A percentile compares a stretch with the other conserved stretches of the same genome.
phyloP scores from a whole-genome alignment of 2,888 invertebrate genomes.

The Elegia similella region DNA sequence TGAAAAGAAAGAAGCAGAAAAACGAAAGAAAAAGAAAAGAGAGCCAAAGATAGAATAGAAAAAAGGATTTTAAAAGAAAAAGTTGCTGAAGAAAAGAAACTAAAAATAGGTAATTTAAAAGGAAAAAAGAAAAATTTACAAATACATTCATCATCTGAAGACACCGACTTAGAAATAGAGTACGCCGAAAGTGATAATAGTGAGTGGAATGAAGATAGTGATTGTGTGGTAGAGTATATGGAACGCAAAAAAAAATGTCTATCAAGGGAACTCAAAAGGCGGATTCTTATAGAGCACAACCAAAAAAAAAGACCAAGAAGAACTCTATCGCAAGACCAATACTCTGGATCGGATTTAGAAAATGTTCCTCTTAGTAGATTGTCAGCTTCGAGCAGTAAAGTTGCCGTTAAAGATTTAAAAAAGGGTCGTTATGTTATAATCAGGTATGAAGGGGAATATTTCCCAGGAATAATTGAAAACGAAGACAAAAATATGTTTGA shows the following conservation, averaged over 20 bases:
- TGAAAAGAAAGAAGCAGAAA: slow-evolving; percentile 4
- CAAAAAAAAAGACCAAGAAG: background rate
- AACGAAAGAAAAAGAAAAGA: slow-evolving; percentile 15
- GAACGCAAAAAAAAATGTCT: background rate
- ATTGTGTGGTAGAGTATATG: background rate
- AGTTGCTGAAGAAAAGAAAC: background rate
- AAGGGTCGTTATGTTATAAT: background rate
- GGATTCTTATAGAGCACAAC: background rate
- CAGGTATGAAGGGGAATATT: background rate
- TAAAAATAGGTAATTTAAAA: no score
- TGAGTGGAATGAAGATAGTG: background rate
- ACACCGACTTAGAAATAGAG: slow-evolving; percentile 5
- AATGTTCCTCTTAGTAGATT: background rate
- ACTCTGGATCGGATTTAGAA: slow-evolving; percentile 4
- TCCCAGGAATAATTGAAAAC: background rate
- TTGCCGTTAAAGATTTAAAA: slow-evolving; percentile 1
- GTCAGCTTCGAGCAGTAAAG: background rate
- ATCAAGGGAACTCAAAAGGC: no score
- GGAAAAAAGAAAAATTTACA: background rate
- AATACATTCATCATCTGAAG: slow-evolving; percentile 1
- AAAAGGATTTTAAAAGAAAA: slow-evolving; percentile 10
- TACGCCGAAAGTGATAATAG: slow-evolving; percentile 13
- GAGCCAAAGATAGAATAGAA: slow-evolving; percentile 5
- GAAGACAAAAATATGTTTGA: background rate
- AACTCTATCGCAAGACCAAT: background rate